Conservation (phyloP, 2,888 invertebrate genomes). For the Cantharis lateralis region DNA sequence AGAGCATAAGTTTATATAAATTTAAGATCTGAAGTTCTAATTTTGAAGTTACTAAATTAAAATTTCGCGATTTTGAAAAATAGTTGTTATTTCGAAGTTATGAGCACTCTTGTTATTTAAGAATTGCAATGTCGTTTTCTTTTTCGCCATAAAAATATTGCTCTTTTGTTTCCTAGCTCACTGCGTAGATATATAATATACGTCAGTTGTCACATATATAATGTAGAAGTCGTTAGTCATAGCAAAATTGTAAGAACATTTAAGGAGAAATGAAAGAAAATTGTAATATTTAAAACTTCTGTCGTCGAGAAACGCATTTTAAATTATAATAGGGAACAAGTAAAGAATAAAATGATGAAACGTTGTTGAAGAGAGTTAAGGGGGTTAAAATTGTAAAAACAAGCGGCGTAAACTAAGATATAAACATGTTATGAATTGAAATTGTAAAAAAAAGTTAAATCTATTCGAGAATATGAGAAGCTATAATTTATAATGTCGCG, state of each 20-base stretch:
- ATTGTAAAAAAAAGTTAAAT: not conserved
- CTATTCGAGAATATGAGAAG: not conserved
- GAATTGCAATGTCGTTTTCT: no score
- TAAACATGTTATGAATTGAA: not conserved
- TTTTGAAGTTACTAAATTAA: no score
- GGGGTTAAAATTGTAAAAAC: not conserved
- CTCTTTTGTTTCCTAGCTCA: no score
- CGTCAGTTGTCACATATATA: not conserved
- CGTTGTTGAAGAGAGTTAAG: not conserved
- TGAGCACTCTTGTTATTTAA: no score
- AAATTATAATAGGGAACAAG: not conserved
- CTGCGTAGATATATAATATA: not conserved
- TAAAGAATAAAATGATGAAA: not conserved
- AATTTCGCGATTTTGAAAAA: no score
- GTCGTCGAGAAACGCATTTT: not conserved
- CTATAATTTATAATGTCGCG: not conserved
- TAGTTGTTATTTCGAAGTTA: no score
- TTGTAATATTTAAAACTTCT: not conserved
- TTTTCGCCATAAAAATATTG: no score
- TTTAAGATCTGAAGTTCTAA: no score
- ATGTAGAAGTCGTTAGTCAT: not conserved
- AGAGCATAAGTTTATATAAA: no score
- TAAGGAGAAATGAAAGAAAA: not conserved
- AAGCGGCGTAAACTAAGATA: not conserved
- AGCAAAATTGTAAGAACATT: not conserved